Evolutionary conservation across 37 sponge, comb jelly and placozoan species (phyloP).

Genomic region (Amphimedon queenslandica): DNA sequence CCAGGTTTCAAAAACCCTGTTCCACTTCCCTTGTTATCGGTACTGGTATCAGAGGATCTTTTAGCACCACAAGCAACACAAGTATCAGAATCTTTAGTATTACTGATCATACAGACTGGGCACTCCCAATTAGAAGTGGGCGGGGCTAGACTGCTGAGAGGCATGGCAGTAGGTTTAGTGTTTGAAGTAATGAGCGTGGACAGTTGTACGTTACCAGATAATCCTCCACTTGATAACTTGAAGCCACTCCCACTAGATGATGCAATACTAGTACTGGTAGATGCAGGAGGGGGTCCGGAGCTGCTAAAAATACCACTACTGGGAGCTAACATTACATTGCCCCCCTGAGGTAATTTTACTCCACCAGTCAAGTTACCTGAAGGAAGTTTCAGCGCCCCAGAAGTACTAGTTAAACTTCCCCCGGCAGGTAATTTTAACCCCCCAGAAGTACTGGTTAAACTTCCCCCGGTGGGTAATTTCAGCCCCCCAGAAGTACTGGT

Average conservation of each 20-base stretch:
- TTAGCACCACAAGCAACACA: constrained; percentile 59
- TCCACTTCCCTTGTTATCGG: background rate
- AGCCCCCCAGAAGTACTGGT: no score
- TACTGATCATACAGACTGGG: constrained; percentile 48
- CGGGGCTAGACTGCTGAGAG: background rate
- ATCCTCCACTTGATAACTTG: background rate
- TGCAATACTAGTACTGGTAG: background rate
- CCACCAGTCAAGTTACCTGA: no score
- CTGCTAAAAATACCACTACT: no score
- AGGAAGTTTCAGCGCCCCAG: background rate
- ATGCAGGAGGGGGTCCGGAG: background rate
- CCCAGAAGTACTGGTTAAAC: background rate
- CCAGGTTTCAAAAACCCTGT: constrained; percentile 22
- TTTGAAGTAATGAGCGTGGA: background rate
- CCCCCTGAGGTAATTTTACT: no score
- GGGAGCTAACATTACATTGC: no score
- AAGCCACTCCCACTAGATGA: background rate
- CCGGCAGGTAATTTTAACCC: background rate
- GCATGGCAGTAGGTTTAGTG: background rate
- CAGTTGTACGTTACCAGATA: background rate
- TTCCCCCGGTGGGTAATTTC: no score
- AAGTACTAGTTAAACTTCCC: background rate
- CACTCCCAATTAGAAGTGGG: constrained; percentile 43
- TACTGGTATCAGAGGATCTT: no score
- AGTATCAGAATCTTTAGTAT: constrained; percentile 4